Evolutionary conservation across 1,140 invertebrate species (phyloP).

Genomic region (Drosophila ogumai): DNA sequence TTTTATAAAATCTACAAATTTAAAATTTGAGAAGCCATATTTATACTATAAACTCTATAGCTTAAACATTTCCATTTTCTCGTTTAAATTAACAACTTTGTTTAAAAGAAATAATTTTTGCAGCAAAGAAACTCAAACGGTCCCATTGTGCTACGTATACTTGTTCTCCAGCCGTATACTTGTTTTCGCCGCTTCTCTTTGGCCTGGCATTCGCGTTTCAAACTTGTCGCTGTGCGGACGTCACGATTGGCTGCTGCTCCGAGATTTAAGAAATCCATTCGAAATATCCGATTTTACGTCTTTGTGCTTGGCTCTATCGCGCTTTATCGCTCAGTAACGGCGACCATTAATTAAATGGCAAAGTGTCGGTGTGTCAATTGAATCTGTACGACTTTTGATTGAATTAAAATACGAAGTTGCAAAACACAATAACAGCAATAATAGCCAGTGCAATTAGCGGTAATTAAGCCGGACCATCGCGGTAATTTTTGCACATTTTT

Average conservation of each 20-base stretch:
- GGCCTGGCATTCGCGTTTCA: slow-evolving; percentile 54
- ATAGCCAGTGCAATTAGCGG: slow-evolving; percentile 47
- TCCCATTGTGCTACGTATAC: neutral
- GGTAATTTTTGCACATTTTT: slow-evolving; percentile 51
- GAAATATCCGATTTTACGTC: slow-evolving; percentile 24
- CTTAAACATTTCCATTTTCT: no score
- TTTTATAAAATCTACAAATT: no score
- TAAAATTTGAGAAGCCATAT: no score
- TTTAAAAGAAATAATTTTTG: neutral
- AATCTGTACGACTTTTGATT: slow-evolving; percentile 68
- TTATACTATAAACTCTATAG: no score
- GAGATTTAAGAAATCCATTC: slow-evolving; percentile 13
- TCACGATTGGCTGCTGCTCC: slow-evolving; percentile 40
- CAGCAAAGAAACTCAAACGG: no score
- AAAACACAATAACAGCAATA: slow-evolving; percentile 33
- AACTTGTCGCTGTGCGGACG: slow-evolving; percentile 60
- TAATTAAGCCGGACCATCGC: slow-evolving; percentile 61
- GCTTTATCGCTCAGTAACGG: slow-evolving; percentile 38
- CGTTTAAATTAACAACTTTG: neutral
- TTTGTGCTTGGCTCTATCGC: slow-evolving; percentile 41
- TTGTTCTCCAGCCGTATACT: neutral
- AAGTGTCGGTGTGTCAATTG: slow-evolving; percentile 59
- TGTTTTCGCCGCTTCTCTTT: slow-evolving; percentile 5
- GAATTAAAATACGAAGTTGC: slow-evolving; percentile 51
- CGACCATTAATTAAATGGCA: slow-evolving; percentile 57